Percentiles rank a stretch among this genome's conserved stretches.
Evolutionary conservation across 2,888 invertebrate genomes (phyloP).

Genomic region (Lasioglossum leucozonium): DNA sequence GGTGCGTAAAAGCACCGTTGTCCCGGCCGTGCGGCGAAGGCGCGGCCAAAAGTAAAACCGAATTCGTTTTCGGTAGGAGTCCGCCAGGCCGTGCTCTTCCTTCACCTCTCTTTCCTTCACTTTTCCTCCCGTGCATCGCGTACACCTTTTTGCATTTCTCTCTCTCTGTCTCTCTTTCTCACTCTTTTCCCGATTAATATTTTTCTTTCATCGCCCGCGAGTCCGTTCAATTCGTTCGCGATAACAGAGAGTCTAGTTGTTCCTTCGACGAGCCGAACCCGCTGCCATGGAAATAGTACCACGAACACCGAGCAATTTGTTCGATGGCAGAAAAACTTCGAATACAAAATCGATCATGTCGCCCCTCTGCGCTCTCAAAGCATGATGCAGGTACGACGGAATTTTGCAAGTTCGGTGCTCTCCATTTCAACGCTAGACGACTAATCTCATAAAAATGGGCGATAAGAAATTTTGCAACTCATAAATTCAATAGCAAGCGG

Average conservation of each 20-base stretch:
- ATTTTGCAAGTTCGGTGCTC: neutral
- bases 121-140: neutral
- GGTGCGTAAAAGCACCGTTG: constrained; percentile 78
- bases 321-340: neutral
- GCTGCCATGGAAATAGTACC: neutral
- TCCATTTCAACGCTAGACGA: too few species aligned
- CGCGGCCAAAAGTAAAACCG: constrained; percentile 82
- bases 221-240: neutral
- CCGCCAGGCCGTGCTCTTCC: constrained; percentile 48
- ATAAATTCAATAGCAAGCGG: too few species aligned
- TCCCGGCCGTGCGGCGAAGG: constrained; percentile 31
- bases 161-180: neutral
- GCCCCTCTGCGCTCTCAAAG: neutral
- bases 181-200: neutral
- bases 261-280: neutral
- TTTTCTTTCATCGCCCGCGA: neutral
- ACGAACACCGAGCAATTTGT: neutral
- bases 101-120: constrained; percentile 47
- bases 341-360: neutral
- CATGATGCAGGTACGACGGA: too few species aligned
- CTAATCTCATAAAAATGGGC: too few species aligned
- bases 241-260: neutral
- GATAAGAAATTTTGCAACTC: too few species aligned
- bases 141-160: neutral
- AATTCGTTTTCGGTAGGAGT: constrained; percentile 82